A percentile compares a stretch with the other conserved stretches of the same genome.
Conservation (phyloP, 2,113 vertebrate genomes). For the Hyperoodon ampullatus region DNA sequence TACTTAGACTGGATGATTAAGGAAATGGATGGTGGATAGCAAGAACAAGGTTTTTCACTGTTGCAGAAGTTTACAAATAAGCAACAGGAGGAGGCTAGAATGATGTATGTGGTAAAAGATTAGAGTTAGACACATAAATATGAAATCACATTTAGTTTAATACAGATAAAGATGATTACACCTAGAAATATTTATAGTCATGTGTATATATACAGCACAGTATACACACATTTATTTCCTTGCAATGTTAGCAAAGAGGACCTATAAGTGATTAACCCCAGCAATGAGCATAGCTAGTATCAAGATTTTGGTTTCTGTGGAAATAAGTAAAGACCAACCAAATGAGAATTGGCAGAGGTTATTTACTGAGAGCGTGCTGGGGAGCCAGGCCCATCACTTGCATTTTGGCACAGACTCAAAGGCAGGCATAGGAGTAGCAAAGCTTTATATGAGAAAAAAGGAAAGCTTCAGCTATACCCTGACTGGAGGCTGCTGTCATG, state of each 20-base stretch:
- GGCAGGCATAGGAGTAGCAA: not conserved
- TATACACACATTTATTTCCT: not conserved
- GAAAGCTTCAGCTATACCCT: not conserved
- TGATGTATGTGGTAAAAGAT: not conserved
- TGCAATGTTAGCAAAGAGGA: not conserved
- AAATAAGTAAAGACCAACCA: not conserved
- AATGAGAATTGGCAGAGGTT: not conserved
- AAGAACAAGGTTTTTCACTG: not conserved
- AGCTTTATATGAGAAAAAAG: not conserved
- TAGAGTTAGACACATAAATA: not conserved
- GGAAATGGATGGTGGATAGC: not conserved
- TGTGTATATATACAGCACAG: not conserved
- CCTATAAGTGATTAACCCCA: not conserved
- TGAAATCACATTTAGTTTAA: not conserved
- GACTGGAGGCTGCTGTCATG: not conserved
- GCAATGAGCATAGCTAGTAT: not conserved
- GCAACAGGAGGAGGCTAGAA: not conserved
- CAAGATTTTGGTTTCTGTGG: not conserved
- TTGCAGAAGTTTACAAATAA: not conserved
- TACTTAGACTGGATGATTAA: not conserved
- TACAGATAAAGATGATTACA: not conserved
- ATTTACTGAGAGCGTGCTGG: not conserved
- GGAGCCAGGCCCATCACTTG: not conserved
- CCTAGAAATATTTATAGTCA: not conserved
- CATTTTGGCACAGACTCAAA: not conserved